Evolutionary conservation across 2,113 vertebrate species (phyloP), one percentile per base, ranked within the genome.

Genomic region (Oostethus manadensis): DNA sequence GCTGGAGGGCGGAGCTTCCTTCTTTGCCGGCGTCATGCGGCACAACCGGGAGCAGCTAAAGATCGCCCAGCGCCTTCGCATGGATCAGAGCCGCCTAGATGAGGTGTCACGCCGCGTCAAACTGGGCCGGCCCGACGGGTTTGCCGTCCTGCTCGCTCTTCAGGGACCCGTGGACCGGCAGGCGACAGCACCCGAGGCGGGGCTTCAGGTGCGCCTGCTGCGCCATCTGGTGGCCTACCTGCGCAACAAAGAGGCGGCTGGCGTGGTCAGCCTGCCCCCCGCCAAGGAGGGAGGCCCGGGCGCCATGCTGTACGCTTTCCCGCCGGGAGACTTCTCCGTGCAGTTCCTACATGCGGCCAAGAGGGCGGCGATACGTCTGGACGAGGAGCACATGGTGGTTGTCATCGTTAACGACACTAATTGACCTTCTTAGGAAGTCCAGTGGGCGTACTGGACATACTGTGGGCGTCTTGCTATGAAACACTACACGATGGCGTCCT

Each of bases 201-300:
- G 94, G 9, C 90, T 97, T n/a, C 96, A 99, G 91, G 89, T 93
- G 48, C 91, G 97, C 68, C 87, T 98, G 86, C 93, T 99, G 53
- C 93, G 96, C 74, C 98, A 99, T 86, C 89, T 99, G 80, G 97
- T 99, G 76, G 97, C 96, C 49, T 99, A 99, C 91, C 92, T 99
- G 88, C 93, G 97, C 78, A 98, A 97, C 92, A 99, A 99, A 80
- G 96, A 99, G 88, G 96, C 97, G 0, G 97, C 97, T 0, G 97
- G 97, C 3, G 96, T 99, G 9, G 97, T 99, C 71, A 94, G 96
- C 80, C 89, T 99, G 69, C 95, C 95, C 0, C 89, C 92, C 21
- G 87, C 90, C 0, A 95, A 95, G 75, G 94, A 95, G 73, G 92
- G 90, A 17, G 92, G 93, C 62, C 74, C 85, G 56, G 93, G 94